A percentile compares a stretch with the other conserved stretches of the same genome.
Evolutionary conservation across 2,113 vertebrate genomes (phyloP).

Genomic region (Irena cyanogastra): DNA sequence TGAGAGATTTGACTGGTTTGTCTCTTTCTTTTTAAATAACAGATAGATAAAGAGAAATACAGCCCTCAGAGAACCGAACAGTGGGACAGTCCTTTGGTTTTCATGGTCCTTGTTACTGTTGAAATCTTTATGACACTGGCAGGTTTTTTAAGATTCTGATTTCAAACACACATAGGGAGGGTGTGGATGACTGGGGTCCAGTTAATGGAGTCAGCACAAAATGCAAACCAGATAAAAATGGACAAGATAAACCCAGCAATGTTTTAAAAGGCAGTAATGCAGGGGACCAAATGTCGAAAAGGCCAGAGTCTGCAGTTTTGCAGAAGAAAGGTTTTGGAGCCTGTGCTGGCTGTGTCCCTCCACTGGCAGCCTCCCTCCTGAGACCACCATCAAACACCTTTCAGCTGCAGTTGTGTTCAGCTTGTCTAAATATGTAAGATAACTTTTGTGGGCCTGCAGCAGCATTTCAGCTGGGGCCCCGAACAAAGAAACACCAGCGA

Average conservation of each 20-base stretch:
- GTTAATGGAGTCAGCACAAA: neutral
- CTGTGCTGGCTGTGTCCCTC: neutral
- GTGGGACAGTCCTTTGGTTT: neutral
- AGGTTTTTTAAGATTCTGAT: constrained; percentile 15
- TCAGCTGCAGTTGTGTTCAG: constrained; percentile 42
- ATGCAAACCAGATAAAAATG: neutral
- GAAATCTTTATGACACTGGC: neutral
- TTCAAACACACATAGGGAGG: neutral
- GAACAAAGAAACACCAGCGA: constrained; percentile 10
- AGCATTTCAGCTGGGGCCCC: neutral
- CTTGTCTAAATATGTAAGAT: constrained; percentile 42
- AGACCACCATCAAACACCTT: constrained; percentile 53
- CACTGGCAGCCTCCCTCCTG: neutral
- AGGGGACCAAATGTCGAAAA: neutral
- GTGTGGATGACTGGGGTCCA: neutral
- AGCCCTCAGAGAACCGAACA: constrained; percentile 16
- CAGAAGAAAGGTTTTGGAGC: neutral
- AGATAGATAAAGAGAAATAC: neutral
- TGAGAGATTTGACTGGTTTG: neutral
- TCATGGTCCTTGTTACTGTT: neutral
- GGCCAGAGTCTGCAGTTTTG: neutral
- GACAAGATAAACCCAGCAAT: neutral
- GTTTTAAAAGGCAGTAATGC: neutral
- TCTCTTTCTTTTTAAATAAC: constrained; percentile 5
- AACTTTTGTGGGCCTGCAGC: constrained; percentile 39